These are phyloP conservation scores for Pseudomyrmex concolor DNA, from an alignment of 1,140 invertebrate genomes.

Conservation along the genomic window DNA sequence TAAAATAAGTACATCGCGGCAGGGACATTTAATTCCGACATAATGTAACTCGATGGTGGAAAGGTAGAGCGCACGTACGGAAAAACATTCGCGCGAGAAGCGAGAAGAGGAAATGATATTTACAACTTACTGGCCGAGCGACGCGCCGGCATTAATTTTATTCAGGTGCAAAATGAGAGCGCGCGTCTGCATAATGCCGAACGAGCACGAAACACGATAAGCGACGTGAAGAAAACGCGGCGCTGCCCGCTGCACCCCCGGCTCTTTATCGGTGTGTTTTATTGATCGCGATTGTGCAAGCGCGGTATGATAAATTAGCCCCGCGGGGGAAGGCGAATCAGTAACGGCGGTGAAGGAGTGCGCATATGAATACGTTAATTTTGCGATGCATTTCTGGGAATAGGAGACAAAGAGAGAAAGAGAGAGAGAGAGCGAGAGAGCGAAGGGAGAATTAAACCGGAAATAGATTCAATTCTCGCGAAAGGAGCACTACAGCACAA, in stretches of 20 bases:
- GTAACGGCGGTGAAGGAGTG: slow-evolving; percentile 16
- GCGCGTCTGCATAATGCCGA: slow-evolving; percentile 35
- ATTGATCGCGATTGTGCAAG: slow-evolving; percentile 62
- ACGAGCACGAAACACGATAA: slow-evolving; percentile 48
- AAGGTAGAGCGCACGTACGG: background rate
- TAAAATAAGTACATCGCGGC: background rate
- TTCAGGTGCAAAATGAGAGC: slow-evolving; percentile 46
- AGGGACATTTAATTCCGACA: slow-evolving; percentile 21
- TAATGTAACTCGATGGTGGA: background rate
- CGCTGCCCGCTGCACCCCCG: background rate
- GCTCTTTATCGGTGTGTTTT: slow-evolving; percentile 61
- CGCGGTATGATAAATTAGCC: slow-evolving; percentile 54
- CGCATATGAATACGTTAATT: slow-evolving; percentile 53
- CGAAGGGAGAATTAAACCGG: slow-evolving; percentile 27
- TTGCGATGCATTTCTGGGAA: slow-evolving; percentile 20
- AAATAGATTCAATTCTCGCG: slow-evolving; percentile 37
- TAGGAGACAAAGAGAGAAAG: slow-evolving; percentile 19
- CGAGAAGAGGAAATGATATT: slow-evolving; percentile 46
- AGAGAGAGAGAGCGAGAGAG: slow-evolving; percentile 7
- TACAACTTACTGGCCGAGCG: slow-evolving; percentile 44
- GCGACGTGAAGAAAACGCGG: slow-evolving; percentile 51
- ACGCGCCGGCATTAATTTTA: slow-evolving; percentile 45
- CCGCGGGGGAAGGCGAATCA: slow-evolving; percentile 32
- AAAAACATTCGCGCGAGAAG: slow-evolving; percentile 30
- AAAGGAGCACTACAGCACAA: slow-evolving; percentile 8